These are phyloP conservation scores for Sitobion miscanthi DNA, from an alignment of 1,140 invertebrate species.

Conservation along the genomic window DNA sequence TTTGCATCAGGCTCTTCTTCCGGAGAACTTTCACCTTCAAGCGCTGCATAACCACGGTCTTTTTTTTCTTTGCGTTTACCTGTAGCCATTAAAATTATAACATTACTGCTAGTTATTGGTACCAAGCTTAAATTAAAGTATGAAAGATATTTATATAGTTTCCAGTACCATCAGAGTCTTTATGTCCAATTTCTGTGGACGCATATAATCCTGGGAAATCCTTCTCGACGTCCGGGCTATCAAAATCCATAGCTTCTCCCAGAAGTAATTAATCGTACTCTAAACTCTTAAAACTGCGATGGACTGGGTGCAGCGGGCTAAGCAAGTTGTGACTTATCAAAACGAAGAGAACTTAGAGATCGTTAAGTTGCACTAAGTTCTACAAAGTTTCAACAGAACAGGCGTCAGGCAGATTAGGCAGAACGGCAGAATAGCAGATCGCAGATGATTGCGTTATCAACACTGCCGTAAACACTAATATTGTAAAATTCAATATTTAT, in stretches of 20 bases:
- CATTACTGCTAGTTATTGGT: neutral
- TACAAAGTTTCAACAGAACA: neutral
- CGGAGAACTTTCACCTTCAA: conserved; percentile 91
- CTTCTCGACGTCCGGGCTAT: conserved; percentile 87
- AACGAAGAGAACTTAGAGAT: neutral
- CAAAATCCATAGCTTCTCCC: conserved; percentile 77
- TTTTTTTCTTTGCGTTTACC: conserved; percentile 81
- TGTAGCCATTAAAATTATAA: neutral
- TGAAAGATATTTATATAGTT: neutral
- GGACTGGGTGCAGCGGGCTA: neutral
- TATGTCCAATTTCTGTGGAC: conserved; percentile 66
- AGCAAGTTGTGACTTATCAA: neutral
- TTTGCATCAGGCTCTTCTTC: conserved; percentile 87
- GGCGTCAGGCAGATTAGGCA: neutral
- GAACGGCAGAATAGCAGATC: no score
- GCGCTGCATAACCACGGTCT: conserved; percentile 83
- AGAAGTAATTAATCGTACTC: neutral
- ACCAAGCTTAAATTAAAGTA: neutral
- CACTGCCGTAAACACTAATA: no score
- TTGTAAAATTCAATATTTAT: no score
- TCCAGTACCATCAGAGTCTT: conserved; percentile 59
- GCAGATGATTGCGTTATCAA: no score
- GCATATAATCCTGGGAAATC: conserved; percentile 88
- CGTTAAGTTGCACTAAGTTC: neutral
- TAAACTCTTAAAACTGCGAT: no score